A percentile compares a stretch with the other conserved stretches of the same genome.
Evolutionary conservation across 2,113 vertebrate genomes (phyloP).

Genomic region (Hemicordylus capensis): DNA sequence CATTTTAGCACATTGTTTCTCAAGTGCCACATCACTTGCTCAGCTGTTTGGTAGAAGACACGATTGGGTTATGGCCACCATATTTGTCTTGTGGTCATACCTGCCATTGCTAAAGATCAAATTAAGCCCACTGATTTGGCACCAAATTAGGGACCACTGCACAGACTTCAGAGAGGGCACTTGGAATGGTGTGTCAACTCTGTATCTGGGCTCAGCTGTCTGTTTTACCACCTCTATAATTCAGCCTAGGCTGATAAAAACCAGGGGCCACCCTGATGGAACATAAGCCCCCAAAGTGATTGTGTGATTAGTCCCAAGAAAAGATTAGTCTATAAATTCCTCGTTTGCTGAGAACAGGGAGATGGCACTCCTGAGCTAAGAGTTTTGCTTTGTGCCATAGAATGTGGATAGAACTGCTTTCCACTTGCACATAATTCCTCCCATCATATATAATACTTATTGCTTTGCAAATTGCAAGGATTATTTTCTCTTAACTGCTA

Average conservation of each 20-base stretch:
- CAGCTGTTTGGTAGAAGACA: neutral
- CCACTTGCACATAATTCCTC: constrained; percentile 35
- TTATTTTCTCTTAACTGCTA: constrained; percentile 66
- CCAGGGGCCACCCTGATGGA: neutral
- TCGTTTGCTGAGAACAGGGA: constrained; percentile 48
- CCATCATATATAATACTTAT: accelerated
- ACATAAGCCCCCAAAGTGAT: neutral
- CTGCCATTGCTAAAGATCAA: neutral
- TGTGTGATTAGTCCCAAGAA: neutral
- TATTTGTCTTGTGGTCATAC: neutral
- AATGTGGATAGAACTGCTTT: neutral
- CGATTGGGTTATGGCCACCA: neutral
- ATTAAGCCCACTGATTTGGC: neutral
- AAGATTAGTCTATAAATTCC: neutral
- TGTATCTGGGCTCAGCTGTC: neutral
- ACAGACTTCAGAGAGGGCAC: neutral
- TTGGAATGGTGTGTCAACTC: neutral
- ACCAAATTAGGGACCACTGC: neutral
- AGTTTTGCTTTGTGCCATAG: neutral
- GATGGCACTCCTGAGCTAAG: constrained; percentile 69
- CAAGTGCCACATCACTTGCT: neutral
- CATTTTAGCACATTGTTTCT: neutral
- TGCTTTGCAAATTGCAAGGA: constrained; percentile 62
- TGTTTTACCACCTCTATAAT: neutral
- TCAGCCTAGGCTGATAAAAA: neutral